Evolutionary conservation across 2,113 vertebrate species (phyloP), one percentile per base, ranked within the genome.

Genomic region (Strix uralensis): DNA sequence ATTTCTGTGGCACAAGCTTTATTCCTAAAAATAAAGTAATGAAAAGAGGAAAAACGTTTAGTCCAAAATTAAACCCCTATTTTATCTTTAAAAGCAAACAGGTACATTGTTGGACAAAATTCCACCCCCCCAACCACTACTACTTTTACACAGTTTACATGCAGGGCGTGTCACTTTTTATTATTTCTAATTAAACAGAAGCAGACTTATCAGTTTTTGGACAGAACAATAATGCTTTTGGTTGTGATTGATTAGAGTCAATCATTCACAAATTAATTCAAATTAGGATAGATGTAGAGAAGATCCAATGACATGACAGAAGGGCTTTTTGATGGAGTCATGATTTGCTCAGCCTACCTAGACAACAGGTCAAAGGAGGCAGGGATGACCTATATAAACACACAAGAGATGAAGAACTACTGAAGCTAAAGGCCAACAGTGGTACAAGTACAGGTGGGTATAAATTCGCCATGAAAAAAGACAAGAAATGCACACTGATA

Each of bases 1-100:
- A 1, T 84, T 93, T 96, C 79, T 8, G 74, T 72, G 55, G 82
- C 66, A 84, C 81, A 90, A 73, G 54, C 12, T 83, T 95, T 88
- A 51, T 32, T 92, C 94, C 98, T 98, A 90, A 82, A 84, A 84
- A 94, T 62, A 40, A n/a, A 40, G 10, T 40, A 96, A 72, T 62
- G 51, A 92, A 81, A 94, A 81, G 15, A 87, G 8, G 25, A 58
- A 88, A 73, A 90, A 61, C 3, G 59, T 58, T 94, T 59, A 94
- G 65, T 74, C 9, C 36, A 70, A 77, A 88, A 62, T 51, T 13
- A 88, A 70, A 5, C 11, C 5, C 7, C 29, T 32, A 8, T 36
- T 83, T 70, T 51, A 55, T 34, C 44, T 38, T 84, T 90, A 66
- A 74, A 93, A 96, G 25, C n/a, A 82, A 82, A 72, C 13, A 74